Conservation (phyloP, 2,888 invertebrate species). For the Crossocerus cetratus region DNA sequence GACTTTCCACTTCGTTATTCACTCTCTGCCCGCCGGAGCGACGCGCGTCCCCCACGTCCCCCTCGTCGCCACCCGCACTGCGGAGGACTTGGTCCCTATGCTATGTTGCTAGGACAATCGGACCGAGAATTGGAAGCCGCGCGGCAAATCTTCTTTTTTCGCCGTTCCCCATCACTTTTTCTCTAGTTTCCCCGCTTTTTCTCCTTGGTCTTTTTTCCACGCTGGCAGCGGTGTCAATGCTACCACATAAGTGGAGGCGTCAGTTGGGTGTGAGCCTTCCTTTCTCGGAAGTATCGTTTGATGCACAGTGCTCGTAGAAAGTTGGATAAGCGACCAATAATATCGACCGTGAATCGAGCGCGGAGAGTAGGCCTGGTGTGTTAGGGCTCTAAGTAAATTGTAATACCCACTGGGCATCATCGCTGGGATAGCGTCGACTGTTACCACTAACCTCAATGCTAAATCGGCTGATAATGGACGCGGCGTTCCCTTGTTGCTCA, state of each 20-base stretch:
- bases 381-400: background rate
- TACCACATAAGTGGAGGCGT: background rate
- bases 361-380: no score
- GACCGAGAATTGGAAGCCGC: conserved; percentile 35
- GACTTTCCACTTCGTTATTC: conserved; percentile 70
- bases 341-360: no score
- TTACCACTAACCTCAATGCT: conserved; percentile 13
- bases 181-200: no score
- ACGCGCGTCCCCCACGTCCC: conserved; percentile 11
- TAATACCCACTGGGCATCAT: background rate
- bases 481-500: conserved; percentile 35
- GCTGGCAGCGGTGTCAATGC: no score
- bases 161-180: no score
- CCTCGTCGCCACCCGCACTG: background rate
- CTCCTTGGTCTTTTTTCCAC: no score
- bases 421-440: no score
- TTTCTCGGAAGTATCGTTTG: no score
- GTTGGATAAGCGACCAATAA: no score
- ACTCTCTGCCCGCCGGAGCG: conserved; percentile 42
- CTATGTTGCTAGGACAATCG: conserved; percentile 24
- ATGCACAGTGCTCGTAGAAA: no score
- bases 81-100: no score
- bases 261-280: background rate
- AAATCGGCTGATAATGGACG: conserved; percentile 35
- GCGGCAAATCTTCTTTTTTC: conserved; percentile 44